A percentile compares a stretch with the other conserved stretches of the same genome.
These are phyloP conservation scores for Orgyia antiqua DNA, from an alignment of 2,888 invertebrate species.

Conservation along the genomic window DNA sequence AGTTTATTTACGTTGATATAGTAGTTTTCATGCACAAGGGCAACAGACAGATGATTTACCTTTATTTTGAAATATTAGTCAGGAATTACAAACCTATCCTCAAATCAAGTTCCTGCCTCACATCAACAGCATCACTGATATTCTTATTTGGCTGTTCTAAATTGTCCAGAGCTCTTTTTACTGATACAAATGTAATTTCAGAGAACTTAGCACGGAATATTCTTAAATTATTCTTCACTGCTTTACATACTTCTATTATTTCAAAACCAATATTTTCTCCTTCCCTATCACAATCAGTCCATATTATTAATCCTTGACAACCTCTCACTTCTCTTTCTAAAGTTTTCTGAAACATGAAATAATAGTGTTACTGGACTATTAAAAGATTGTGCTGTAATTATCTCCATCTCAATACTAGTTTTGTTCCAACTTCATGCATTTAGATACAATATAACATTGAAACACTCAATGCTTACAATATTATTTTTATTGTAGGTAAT, in stretches of 20 bases:
- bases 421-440: no score
- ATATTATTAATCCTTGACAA: constrained; percentile 91
- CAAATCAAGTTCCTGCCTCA: constrained; percentile 93
- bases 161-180: constrained; percentile 87
- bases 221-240: constrained; percentile 83
- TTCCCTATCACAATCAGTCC: constrained; percentile 99
- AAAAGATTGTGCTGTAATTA: no score
- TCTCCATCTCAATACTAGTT: no score
- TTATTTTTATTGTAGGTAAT: no score
- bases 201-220: constrained; percentile 95
- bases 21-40: no score
- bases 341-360: constrained; percentile 74
- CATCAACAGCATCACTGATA: constrained; percentile 95
- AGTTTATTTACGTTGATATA: no score
- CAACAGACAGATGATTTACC: no score
- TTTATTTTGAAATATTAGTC: no score
- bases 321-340: constrained; percentile 81
- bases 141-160: constrained; percentile 88
- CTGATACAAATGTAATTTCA: constrained; percentile 93
- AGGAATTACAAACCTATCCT: constrained; percentile 90
- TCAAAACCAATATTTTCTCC: constrained; percentile 99
- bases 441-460: no score
- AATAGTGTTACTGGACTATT: background rate
- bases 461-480: no score
- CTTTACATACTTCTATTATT: constrained; percentile 93